Evolutionary conservation across 2,797 vertebrate genomes (phyloP).

Genomic region (Streptopelia turtur): DNA sequence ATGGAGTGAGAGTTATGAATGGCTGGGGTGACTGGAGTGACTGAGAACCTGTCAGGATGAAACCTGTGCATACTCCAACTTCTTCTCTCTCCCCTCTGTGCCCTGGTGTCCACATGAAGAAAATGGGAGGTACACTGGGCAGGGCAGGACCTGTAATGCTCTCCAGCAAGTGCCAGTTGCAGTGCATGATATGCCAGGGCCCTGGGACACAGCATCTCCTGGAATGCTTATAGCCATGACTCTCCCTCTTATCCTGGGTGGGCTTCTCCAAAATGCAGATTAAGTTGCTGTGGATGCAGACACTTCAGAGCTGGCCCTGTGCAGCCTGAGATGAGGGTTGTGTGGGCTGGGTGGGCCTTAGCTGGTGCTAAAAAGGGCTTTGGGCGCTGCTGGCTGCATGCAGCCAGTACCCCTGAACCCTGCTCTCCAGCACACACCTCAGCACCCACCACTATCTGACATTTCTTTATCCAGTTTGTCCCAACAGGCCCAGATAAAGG

Average conservation of each 20-base stretch:
- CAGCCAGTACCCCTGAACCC: not conserved
- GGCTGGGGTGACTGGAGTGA: not conserved
- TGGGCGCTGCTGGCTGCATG: not conserved
- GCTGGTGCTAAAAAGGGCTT: not conserved
- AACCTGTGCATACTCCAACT: not conserved
- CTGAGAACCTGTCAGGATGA: not conserved
- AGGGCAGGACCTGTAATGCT: not conserved
- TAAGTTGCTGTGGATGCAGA: not conserved
- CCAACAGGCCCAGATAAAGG: not conserved
- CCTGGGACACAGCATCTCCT: not conserved
- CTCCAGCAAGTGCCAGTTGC: not conserved
- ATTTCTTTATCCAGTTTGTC: not conserved
- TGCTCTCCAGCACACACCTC: not conserved
- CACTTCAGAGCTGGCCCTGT: not conserved
- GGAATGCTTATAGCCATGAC: not conserved
- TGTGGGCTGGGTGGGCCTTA: not conserved
- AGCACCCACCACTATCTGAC: not conserved
- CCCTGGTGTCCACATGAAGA: not conserved
- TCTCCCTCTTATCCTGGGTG: not conserved
- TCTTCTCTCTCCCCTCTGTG: not conserved
- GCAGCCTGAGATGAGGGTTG: not conserved
- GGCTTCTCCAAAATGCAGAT: not conserved
- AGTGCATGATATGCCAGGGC: fast-evolving
- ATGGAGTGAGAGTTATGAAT: fast-evolving
- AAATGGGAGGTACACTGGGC: fast-evolving